Conservation (phyloP, 2,888 invertebrate genomes). For the Microplitis deprimator region DNA sequence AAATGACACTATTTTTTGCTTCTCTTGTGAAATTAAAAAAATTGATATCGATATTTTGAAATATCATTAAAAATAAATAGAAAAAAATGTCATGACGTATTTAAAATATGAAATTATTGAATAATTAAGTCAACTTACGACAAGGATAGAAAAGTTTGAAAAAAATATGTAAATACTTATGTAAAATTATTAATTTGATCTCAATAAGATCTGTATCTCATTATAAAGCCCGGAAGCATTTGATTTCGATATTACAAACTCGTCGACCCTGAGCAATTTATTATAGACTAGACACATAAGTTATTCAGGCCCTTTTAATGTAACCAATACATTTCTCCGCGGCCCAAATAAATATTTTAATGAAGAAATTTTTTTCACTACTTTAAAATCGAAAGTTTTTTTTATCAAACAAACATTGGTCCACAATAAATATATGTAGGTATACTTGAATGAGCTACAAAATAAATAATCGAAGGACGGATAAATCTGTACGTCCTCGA, state of each 20-base stretch:
- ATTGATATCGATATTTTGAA: no score
- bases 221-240: background rate
- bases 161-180: background rate
- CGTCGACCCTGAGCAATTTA: background rate
- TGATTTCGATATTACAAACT: background rate
- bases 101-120: background rate
- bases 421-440: no score
- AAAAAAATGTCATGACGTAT: no score
- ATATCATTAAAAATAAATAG: no score
- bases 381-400: background rate
- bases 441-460: constrained; percentile 5
- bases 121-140: background rate
- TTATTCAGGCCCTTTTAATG: background rate
- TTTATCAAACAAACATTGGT: no score
- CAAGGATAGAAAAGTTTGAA: background rate
- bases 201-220: background rate
- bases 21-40: no score
- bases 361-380: background rate
- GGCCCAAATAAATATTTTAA: background rate
- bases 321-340: background rate
- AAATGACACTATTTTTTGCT: no score
- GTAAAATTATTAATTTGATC: background rate
- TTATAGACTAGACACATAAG: background rate
- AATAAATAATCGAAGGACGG: constrained; percentile 8
- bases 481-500: constrained; percentile 27